Evolutionary conservation across 2,888 invertebrate species (phyloP), one percentile per base, ranked within the genome.

Genomic region (Leucozona laternaria): DNA sequence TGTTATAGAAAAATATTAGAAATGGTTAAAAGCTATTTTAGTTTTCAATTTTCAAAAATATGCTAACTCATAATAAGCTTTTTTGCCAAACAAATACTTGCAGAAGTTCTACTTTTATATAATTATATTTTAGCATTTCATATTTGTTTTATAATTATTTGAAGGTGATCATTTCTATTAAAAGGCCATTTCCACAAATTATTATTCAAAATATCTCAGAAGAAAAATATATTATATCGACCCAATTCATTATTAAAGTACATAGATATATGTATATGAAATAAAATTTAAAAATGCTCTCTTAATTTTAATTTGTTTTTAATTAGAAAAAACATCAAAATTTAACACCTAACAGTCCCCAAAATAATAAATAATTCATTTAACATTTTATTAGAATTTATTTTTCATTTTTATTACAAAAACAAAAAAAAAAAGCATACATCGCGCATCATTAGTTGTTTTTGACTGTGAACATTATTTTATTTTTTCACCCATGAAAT

Each of bases 401-500:
- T 53, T 53, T 10, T 79, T 66, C n/a, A 13, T 22, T 53, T 22
- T 22, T 53, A 22, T 15, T n/a, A n/a, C 37, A 37, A 45, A 45
- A 34, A 22, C 34, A 22, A 34, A 64, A 79, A 55, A 58, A n/a
- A n/a, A n/a, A n/a, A n/a, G n/a, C n/a, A n/a, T 13, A 2, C n/a
- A 34, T 20, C 15, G 11, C 15, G 11, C 22, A 68, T 70, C 48
- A 45, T 62, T 73, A 62, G 72, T 80, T 34, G 53, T 37, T 71
- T 76, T 79, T 84, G 70, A 79, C 57, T 57, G 20, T 55, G 34
- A 68, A 43, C 22, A 72, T 25, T 70, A 13, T 10, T 8, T 25
- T 70, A 13, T 10, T 50, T 53, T 53, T 22, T 70, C 58, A 55
- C 80, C 64, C 75, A 78, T 62, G 45, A 57, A 25, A 40, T 62